phyloP scores from a whole-genome alignment of 2,797 vertebrate species.

The Amniataba percoides region DNA sequence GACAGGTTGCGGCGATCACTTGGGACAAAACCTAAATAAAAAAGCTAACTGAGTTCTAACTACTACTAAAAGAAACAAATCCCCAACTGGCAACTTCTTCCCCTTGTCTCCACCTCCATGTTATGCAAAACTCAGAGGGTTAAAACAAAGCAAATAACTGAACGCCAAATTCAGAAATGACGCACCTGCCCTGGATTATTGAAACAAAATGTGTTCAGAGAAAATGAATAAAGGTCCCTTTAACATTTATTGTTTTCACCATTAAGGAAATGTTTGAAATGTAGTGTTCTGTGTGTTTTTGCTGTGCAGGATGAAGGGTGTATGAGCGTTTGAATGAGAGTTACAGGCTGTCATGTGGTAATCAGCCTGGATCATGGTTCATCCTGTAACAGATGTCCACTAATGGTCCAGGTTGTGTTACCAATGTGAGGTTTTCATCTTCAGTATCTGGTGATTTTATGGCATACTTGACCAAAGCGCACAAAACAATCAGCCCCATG shows the following conservation, averaged over 20 bases:
- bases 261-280: constrained; percentile 41
- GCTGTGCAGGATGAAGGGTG: constrained; percentile 44
- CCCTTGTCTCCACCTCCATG: constrained; percentile 23
- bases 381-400: constrained; percentile 1
- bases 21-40: constrained; percentile 55
- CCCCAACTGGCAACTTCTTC: constrained; percentile 18
- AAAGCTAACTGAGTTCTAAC: constrained; percentile 78
- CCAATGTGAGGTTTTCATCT: constrained; percentile 40
- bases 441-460: constrained; percentile 36
- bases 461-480: constrained; percentile 25
- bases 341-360: constrained; percentile 26
- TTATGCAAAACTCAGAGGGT: constrained; percentile 85
- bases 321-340: constrained; percentile 33
- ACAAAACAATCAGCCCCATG: constrained; percentile 55
- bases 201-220: constrained; percentile 36
- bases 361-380: constrained; percentile 54
- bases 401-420: constrained; percentile 57
- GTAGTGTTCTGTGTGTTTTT: constrained; percentile 53
- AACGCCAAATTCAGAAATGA: constrained; percentile 64
- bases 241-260: constrained; percentile 87
- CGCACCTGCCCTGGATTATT: constrained; percentile 44
- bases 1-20: constrained; percentile 63
- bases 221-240: constrained; percentile 83
- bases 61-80: constrained; percentile 55
- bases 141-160: constrained; percentile 76